Conservation (phyloP, 2,888 invertebrate genomes). For the Conchocele bisecta region DNA sequence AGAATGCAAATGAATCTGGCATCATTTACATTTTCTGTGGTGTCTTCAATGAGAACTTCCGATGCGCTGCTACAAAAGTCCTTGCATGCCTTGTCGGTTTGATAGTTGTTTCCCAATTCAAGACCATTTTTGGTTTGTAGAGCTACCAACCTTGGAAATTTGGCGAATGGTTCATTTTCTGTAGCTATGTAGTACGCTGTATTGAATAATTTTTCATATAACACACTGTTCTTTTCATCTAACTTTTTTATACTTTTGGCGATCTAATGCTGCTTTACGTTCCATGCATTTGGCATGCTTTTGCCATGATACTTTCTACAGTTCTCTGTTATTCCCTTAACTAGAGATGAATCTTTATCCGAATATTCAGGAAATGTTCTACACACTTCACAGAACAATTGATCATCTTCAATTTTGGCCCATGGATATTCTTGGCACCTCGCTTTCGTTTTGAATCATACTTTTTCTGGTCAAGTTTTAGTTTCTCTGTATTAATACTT, state of each 20-base stretch:
- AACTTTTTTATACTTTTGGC: conserved; percentile 14
- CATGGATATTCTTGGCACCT: conserved; percentile 8
- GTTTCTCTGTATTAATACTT: too few relatives aligned
- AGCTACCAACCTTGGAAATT: too few relatives aligned
- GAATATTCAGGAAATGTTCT: neutral
- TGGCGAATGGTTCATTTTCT: too few relatives aligned
- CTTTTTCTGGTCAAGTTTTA: too few relatives aligned
- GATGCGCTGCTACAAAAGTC: conserved; percentile 14
- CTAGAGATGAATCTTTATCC: conserved; percentile 12
- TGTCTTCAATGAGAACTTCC: conserved; percentile 1
- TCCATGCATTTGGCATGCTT: too few relatives aligned
- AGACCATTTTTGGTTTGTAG: too few relatives aligned
- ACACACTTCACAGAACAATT: conserved; percentile 4
- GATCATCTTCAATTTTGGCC: neutral
- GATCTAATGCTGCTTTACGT: too few relatives aligned
- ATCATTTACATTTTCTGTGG: conserved; percentile 8
- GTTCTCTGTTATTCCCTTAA: conserved; percentile 6
- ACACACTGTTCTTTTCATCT: conserved; percentile 6
- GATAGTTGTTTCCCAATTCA: conserved; percentile 18
- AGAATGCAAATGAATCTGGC: conserved; percentile 26
- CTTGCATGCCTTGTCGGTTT: conserved; percentile 24
- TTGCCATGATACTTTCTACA: conserved; percentile 20
- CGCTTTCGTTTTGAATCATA: too few relatives aligned
- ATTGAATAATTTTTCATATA: conserved; percentile 20
- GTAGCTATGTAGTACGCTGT: conserved; percentile 37